Evolutionary conservation across 2,888 invertebrate species (phyloP).

Genomic region (Tillus elongatus): DNA sequence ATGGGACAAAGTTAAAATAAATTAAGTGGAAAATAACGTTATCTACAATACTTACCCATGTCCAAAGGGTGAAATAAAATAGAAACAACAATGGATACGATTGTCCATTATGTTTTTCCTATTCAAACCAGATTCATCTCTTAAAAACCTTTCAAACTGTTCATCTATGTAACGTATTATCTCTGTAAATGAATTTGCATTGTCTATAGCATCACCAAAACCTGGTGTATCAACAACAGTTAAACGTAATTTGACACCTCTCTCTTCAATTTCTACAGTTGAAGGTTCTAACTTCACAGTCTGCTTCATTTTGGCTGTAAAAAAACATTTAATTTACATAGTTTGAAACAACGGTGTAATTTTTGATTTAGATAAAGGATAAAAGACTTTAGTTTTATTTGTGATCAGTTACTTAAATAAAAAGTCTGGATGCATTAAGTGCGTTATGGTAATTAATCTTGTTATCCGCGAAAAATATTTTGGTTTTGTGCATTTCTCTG

Average conservation of each 20-base stretch:
- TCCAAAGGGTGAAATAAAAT: slow-evolving; percentile 94
- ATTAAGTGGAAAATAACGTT: too few species aligned
- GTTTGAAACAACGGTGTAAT: too few species aligned
- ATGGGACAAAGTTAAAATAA: too few species aligned
- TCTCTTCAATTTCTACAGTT: slow-evolving; percentile 92
- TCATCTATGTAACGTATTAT: slow-evolving; percentile 96
- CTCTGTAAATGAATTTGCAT: slow-evolving; percentile 86
- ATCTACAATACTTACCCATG: slow-evolving; percentile 73
- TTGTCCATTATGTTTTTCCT: slow-evolving; percentile 94
- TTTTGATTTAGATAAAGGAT: too few species aligned
- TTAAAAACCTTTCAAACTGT: slow-evolving; percentile 85
- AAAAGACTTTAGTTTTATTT: too few species aligned
- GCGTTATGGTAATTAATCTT: too few species aligned
- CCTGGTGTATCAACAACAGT: slow-evolving; percentile 96
- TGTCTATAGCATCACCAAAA: slow-evolving; percentile 91
- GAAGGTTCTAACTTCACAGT: slow-evolving; percentile 92
- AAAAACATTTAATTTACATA: slow-evolving; percentile 16
- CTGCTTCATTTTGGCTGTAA: slow-evolving; percentile 76
- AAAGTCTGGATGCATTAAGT: too few species aligned
- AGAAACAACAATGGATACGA: slow-evolving; percentile 95
- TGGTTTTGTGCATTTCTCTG: too few species aligned
- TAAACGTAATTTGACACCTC: slow-evolving; percentile 84
- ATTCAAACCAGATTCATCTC: slow-evolving; percentile 92
- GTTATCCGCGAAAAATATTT: too few species aligned
- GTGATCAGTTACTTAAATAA: too few species aligned